Evolutionary conservation across 23 tunicate genomes (phyloP).

Genomic region (Trididemnum clinides): DNA sequence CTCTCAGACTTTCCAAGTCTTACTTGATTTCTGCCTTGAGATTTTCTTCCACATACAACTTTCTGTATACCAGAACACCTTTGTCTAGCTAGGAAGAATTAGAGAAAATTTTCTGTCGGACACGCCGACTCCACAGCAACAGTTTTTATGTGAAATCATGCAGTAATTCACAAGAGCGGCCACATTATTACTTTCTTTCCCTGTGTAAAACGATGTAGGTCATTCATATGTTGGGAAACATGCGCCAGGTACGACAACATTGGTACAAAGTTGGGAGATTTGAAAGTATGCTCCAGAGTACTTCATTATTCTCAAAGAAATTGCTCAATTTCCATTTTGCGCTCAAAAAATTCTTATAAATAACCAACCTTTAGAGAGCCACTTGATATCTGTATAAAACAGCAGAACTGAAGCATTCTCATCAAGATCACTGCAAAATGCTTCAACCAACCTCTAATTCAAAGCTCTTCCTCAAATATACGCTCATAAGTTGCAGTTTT

Average conservation of each 20-base stretch:
- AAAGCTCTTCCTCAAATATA: too few relatives aligned
- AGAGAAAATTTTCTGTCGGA: not conserved
- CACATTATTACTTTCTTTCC: not conserved
- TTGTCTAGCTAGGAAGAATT: not conserved
- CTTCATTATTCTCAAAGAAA: not conserved
- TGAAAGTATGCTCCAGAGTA: not conserved
- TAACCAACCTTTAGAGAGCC: not conserved
- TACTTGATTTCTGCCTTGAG: not conserved
- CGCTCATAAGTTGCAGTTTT: not conserved
- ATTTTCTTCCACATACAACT: not conserved
- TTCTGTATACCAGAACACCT: not conserved
- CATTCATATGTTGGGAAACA: not conserved
- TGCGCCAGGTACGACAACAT: not conserved
- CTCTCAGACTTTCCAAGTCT: not conserved
- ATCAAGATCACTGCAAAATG: too few relatives aligned
- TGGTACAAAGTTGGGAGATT: not conserved
- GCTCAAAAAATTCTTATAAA: not conserved
- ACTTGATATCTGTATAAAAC: not conserved
- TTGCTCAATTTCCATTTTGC: not conserved
- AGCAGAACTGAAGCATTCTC: not conserved
- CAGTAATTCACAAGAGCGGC: not conserved
- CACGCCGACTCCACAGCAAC: not conserved
- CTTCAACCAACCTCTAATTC: too few relatives aligned
- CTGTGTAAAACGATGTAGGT: not conserved
- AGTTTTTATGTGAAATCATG: not conserved